These are phyloP conservation scores for Columba janthina DNA, from an alignment of 2,113 vertebrate genomes.

Conservation along the genomic window DNA sequence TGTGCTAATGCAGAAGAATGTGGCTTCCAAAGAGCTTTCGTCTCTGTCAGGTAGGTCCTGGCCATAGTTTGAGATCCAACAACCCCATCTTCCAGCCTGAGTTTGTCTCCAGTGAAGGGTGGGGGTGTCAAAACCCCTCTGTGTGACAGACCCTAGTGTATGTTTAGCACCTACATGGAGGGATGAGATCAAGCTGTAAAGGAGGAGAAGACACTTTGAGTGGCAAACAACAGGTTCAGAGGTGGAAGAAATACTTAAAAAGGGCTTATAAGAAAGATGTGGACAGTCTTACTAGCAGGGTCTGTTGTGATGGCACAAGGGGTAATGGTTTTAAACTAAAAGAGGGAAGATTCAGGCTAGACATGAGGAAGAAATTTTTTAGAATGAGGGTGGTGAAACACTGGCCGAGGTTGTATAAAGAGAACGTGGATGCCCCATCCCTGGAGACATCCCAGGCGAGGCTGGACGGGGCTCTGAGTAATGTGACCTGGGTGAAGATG, in stretches of 20 bases:
- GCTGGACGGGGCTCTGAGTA: too few relatives aligned
- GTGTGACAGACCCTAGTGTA: neutral
- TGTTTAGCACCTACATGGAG: neutral
- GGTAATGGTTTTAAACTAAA: too few relatives aligned
- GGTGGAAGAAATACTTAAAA: neutral
- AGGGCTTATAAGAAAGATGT: too few relatives aligned
- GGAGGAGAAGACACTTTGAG: neutral
- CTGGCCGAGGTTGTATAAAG: too few relatives aligned
- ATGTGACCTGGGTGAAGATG: too few relatives aligned
- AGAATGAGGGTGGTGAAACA: too few relatives aligned
- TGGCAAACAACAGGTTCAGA: neutral
- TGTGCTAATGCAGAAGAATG: neutral
- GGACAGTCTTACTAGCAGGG: too few relatives aligned
- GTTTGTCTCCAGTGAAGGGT: neutral
- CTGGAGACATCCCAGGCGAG: too few relatives aligned
- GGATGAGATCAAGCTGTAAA: neutral
- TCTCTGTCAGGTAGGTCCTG: neutral
- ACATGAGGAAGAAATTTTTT: too few relatives aligned
- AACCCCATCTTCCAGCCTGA: neutral
- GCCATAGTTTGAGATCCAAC: neutral
- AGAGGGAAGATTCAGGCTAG: too few relatives aligned
- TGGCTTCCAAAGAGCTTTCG: neutral
- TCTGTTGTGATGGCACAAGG: too few relatives aligned
- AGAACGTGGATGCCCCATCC: too few relatives aligned
- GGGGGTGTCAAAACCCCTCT: accelerated